Base-by-base conservation (phyloP, 2,888 invertebrate species). In the Nasonovia ribisnigri region DNA sequence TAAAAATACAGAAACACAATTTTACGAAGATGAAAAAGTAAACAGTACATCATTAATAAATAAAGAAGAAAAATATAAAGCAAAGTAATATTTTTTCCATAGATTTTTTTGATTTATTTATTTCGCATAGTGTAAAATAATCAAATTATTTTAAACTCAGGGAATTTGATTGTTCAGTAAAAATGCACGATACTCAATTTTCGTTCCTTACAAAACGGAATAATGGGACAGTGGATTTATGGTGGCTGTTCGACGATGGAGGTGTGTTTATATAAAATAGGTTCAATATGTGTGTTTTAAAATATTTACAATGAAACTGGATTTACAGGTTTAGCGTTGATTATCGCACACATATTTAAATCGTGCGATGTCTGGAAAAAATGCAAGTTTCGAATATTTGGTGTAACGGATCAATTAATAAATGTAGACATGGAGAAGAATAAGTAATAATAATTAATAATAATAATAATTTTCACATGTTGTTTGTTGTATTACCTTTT, bases 171-270 rank as follows among this genome's bases (percentile, higher is more conserved):
- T 91, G 48, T 67, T 94, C 87, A 26, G 48, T 93, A 13, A 54
- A 87, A 88, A 84, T 88, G 11, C 48, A 88, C 4, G 10, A 86
- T n/a, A n/a, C 20, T 20, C 54, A 92, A 51, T 94, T 94, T 60
- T 90, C 92, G 16, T 93, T 90, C 36, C 11, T 88, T 24, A 93
- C 57, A 54, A 94, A 91, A 88, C 88, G 57, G 42, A 97, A 97
- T 95, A 97, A 97, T 95, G 98, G 98, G 43, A 97, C 98, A 6
- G 98, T 99, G 95, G 99, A 99, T 96, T 99, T 99, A 29, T 99
- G 99, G 99, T 99, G 99, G 99, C 96, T 99, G 0, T 99, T 99
- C 95, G 99, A 99, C 95, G 99, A 99, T 95, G 99, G 99, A 96
- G 99, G 97, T 97, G 42, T 26, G 77, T 57, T 43, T 46, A 43